Conservation (phyloP, 2,113 vertebrate species). For the Todiramphus saurophagus region DNA sequence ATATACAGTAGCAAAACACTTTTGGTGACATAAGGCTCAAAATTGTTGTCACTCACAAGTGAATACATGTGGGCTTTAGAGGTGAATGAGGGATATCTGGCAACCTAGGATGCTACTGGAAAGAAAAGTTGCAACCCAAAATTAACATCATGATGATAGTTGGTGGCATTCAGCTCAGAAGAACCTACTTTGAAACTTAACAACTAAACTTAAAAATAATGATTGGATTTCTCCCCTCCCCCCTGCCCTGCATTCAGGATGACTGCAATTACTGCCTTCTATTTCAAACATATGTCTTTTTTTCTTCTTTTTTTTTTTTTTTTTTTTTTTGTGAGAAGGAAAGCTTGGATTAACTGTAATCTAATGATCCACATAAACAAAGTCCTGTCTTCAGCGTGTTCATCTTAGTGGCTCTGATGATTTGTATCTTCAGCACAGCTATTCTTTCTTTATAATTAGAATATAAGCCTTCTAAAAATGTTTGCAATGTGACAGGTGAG, state of each 20-base stretch:
- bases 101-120: background rate
- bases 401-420: background rate
- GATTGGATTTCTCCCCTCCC: background rate
- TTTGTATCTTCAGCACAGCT: background rate
- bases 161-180: background rate
- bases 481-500: background rate
- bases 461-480: background rate
- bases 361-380: background rate
- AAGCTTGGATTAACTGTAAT: background rate
- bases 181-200: background rate
- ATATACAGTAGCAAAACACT: background rate
- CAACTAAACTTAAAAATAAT: background rate
- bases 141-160: background rate
- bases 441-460: background rate
- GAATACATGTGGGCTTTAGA: background rate
- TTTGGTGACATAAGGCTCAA: background rate
- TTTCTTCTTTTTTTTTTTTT: background rate
- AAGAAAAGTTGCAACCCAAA: background rate
- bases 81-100: background rate
- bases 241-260: background rate
- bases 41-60: background rate
- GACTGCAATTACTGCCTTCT: background rate
- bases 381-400: background rate
- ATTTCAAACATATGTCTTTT: background rate
- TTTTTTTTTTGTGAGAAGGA: background rate